Evolutionary conservation across 2,888 invertebrate species (phyloP), one percentile per base, ranked within the genome.

Genomic region (Punctoribates punctum): DNA sequence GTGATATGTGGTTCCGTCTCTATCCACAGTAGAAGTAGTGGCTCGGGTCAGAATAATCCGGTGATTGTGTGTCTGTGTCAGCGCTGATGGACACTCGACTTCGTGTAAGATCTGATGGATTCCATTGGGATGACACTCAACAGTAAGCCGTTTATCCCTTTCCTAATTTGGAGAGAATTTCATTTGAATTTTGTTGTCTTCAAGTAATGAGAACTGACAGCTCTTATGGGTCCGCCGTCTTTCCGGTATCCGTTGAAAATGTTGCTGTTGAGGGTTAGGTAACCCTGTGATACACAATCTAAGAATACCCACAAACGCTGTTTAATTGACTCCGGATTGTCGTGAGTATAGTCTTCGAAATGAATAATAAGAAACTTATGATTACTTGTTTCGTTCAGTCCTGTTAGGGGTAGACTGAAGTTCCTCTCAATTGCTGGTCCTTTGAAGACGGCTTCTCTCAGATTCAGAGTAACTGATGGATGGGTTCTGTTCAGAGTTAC

Each of bases 261-360:
- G 13, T 70, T 42, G 23, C 42, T n/a, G n/a, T 38, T 42, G 42
- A 70, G 70, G 8, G 70, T 70, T 5, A 70, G 38, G 20, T 70
- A 70, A 15, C 70, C 70, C 46, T 70, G 70, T 23, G 70, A 70
- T 23, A 70, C 70, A 70, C 70, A 70, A 23, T 46, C 70, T 70
- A 42, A 46, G 38, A 70, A 70, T 42, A 70, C n/a, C 20, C 42
- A 42, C 5, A 70, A 9, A 20, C 20, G 20, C 20, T 70, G 70
- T 70, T 70, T 70, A 70, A 46, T 42, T 13, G 42, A 42, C 15
- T 17, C 11, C 11, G 23, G 15, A 25, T 57, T 57, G 9, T 48
- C 15, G 46, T 17, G 46, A 23, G 5, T 25, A 29, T 13, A 29
- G n/a, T 62, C 29, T 27, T 65, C 34, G 34, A 65, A 34, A 65